phyloP scores from a whole-genome alignment of 1,140 invertebrate genomes.

The Drosophila elegans region DNA sequence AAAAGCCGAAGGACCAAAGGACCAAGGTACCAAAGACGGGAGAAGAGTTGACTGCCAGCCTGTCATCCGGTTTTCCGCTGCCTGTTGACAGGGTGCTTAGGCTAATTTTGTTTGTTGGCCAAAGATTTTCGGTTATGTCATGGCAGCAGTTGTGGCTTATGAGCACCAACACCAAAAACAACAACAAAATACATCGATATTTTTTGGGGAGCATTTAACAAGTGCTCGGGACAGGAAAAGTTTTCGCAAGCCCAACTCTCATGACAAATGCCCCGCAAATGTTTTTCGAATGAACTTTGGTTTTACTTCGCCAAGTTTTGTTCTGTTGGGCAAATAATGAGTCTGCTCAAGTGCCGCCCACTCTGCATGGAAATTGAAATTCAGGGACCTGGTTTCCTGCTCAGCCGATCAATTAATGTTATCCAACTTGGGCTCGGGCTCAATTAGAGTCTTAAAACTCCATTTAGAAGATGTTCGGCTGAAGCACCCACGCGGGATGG shows the following conservation, averaged over 20 bases:
- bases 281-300: slow-evolving; percentile 51
- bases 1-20: too few species aligned
- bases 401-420: slow-evolving; percentile 47
- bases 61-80: slow-evolving; percentile 42
- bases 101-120: slow-evolving; percentile 41
- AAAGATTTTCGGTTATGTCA: slow-evolving; percentile 48
- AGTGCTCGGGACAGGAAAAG: slow-evolving; percentile 46
- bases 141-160: slow-evolving; percentile 16
- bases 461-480: slow-evolving; percentile 38
- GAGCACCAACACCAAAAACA: background rate
- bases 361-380: slow-evolving; percentile 11
- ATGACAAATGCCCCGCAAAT: slow-evolving; percentile 46
- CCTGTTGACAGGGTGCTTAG: slow-evolving; percentile 32
- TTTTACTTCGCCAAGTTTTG: slow-evolving; percentile 40
- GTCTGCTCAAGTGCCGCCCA: slow-evolving; percentile 35
- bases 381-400: background rate
- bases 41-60: slow-evolving; percentile 20
- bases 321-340: slow-evolving; percentile 5
- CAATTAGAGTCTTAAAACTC: slow-evolving; percentile 54
- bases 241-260: slow-evolving; percentile 13
- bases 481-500: background rate
- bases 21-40: too few species aligned
- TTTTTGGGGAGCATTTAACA: slow-evolving; percentile 42
- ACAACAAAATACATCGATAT: slow-evolving; percentile 28
- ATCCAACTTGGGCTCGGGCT: slow-evolving; percentile 30